Evolutionary conservation across 1,140 invertebrate genomes (phyloP), one percentile per base, ranked within the genome.

Genomic region (Drosophila paulistorum): DNA sequence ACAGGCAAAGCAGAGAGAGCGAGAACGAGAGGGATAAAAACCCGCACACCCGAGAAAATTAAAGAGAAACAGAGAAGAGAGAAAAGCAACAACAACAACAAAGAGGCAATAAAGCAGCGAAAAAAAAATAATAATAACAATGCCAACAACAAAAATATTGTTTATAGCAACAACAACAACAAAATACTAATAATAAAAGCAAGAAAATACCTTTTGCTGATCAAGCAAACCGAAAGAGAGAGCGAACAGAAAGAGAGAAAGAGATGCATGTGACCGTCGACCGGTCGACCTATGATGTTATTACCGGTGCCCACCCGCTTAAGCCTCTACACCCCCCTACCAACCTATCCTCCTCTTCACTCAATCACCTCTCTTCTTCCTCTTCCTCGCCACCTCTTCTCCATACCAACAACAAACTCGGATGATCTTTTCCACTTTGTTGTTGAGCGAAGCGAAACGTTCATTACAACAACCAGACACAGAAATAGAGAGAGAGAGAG

Each of bases 211-310:
- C 71, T 74, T 70, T 77, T 68, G 65, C 20, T 51, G 64, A 77
- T 77, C 63, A 48, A 74, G 59, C 71, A 41, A 39, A 54, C 39
- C 41, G 13, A 60, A 51, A 42, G 62, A 75, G 54, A 9, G 41
- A 23, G 11, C 20, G 58, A 57, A 54, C 51, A 75, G 51, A 11
- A 39, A 23, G 10, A 45, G 1, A 20, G 26, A 14, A 30, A 33
- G 55, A 59, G 42, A 55, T 57, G 77, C 80, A 82, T 78, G 75
- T 71, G 81, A 81, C 62, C 51, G 70, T 61, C 74, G 67, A 84
- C 81, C 77, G 77, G 77, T 79, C 79, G 81, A 87, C 71, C 79
- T 87, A 82, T 82, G 83, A 73, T 87, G 75, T 73, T 85, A 84
- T 84, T 85, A 86, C 82, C 81, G 82, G 82, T 51, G 45, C 17